phyloP scores from a whole-genome alignment of 2,113 vertebrate species.

The Alces alces region DNA sequence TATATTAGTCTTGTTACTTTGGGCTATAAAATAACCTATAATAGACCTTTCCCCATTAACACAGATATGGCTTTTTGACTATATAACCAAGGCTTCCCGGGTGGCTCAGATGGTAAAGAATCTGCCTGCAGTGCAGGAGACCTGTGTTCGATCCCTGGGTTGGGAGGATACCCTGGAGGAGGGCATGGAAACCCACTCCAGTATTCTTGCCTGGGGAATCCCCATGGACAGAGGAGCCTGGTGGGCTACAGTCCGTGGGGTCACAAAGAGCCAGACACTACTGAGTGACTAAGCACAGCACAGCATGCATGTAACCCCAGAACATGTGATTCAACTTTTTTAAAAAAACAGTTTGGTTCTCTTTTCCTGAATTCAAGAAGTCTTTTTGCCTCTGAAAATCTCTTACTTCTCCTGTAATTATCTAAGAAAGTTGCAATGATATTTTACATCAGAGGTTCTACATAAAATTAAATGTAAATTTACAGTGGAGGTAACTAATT shows the following conservation, averaged over 20 bases:
- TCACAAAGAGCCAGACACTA: background rate
- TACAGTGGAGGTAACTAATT: background rate
- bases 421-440: background rate
- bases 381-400: background rate
- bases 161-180: background rate
- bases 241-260: background rate
- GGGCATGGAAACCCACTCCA: background rate
- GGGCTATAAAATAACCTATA: background rate
- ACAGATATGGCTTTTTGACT: background rate
- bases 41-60: background rate
- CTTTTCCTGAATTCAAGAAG: background rate
- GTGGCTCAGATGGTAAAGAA: background rate
- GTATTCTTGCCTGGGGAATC: background rate
- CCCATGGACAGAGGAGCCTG: background rate
- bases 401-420: constrained; percentile 34
- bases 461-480: background rate
- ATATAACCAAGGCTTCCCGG: background rate
- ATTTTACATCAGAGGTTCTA: background rate
- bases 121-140: background rate
- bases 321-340: background rate
- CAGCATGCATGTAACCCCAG: background rate
- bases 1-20: background rate
- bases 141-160: background rate
- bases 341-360: background rate
- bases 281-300: background rate